Evolutionary conservation across 2,113 vertebrate species (phyloP).

Genomic region (Cavia aperea): DNA sequence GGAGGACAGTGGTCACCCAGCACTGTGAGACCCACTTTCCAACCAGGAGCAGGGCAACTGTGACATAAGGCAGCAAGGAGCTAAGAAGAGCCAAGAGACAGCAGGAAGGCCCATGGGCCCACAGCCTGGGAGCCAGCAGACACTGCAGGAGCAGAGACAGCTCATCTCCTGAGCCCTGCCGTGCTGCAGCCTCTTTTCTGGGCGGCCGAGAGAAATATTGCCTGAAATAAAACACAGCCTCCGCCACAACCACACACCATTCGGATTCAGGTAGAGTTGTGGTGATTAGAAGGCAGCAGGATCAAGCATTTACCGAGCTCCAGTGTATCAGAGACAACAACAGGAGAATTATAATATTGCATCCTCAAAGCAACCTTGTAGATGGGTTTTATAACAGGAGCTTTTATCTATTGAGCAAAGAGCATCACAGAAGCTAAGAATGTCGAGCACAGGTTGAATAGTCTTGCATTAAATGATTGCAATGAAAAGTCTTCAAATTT

Average conservation of each 20-base stretch:
- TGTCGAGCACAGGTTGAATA: neutral
- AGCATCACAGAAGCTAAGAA: neutral
- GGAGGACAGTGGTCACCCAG: neutral
- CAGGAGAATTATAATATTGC: neutral
- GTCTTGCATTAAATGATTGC: neutral
- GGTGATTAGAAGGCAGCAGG: neutral
- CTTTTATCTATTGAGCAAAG: neutral
- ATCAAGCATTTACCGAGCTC: neutral
- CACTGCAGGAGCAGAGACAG: neutral
- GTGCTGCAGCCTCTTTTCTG: neutral
- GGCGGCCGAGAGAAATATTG: neutral
- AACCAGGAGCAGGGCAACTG: neutral
- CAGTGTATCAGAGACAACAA: neutral
- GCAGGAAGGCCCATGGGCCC: fast-evolving
- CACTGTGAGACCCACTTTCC: neutral
- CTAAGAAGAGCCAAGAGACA: neutral
- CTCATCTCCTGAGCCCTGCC: neutral
- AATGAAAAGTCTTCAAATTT: neutral
- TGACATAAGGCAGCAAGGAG: neutral
- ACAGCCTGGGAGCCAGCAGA: neutral
- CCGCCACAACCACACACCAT: neutral
- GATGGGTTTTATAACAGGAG: neutral
- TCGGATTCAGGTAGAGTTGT: neutral
- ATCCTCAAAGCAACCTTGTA: neutral
- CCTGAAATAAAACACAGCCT: neutral